A percentile compares a stretch with the other conserved stretches of the same genome.
phyloP scores from a whole-genome alignment of 2,797 vertebrate genomes.

The Peromyscus melanophrys region DNA sequence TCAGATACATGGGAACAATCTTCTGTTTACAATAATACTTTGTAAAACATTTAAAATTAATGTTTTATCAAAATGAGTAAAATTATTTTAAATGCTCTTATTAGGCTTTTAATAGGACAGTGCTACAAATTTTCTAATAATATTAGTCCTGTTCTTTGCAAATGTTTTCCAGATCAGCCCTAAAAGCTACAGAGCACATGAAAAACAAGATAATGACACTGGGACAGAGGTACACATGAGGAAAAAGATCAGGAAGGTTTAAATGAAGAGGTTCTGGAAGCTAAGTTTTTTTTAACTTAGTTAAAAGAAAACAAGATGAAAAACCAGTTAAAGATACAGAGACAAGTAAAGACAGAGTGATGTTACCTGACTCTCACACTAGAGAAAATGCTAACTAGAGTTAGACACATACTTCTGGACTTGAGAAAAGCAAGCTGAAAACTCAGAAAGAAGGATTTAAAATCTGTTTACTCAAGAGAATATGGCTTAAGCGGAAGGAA shows the following conservation, averaged over 20 bases:
- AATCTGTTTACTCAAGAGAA: background rate
- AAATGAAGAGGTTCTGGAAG: background rate
- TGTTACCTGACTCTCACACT: background rate
- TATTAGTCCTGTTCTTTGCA: slow-evolving; percentile 1
- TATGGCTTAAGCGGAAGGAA: background rate
- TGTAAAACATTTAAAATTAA: slow-evolving; percentile 52
- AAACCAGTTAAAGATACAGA: background rate
- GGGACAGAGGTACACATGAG: background rate
- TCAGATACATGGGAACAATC: slow-evolving; percentile 38
- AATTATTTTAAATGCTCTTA: slow-evolving; percentile 7
- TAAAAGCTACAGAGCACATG: background rate
- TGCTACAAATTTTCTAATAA: slow-evolving; percentile 34
- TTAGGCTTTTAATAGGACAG: slow-evolving; percentile 28
- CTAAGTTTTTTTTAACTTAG: background rate
- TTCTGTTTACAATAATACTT: slow-evolving; percentile 14
- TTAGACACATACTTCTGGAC: background rate
- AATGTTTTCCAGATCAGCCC: slow-evolving; percentile 34
- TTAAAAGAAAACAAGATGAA: slow-evolving; percentile 44
- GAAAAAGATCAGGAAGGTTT: background rate
- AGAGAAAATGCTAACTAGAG: background rate
- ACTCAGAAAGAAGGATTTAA: slow-evolving; percentile 27
- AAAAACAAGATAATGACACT: background rate
- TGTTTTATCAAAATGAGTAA: slow-evolving; percentile 4
- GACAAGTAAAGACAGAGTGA: background rate
- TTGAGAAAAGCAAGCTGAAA: slow-evolving; percentile 38